Evolutionary conservation across 2,113 vertebrate species (phyloP), one percentile per base, ranked within the genome.

Genomic region (Puma concolor): DNA sequence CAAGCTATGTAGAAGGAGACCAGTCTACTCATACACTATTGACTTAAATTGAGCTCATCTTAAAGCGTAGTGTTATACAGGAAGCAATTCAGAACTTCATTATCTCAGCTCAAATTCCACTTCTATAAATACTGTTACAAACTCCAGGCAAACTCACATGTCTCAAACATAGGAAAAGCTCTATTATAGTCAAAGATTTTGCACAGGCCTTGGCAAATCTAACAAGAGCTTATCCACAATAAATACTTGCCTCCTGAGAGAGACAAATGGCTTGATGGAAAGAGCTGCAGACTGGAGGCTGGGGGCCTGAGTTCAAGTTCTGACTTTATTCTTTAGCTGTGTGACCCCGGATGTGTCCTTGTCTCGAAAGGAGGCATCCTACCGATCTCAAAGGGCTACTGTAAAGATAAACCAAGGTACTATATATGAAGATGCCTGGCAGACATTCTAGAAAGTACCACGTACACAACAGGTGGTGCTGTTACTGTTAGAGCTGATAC

Each of bases 131-230:
- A 90, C 64, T 23, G 86, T 67, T 77, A 64, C 27, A 93, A 87
- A 64, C 13, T 52, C 25, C n/a, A 96, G 89, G 82, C n/a, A 89
- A 95, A 95, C 23, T 50, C 25, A 63, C 14, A 48, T 17, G 15
- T 98, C 81, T 94, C 84, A 92, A 95, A 84, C n/a, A 44, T 4
- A 95, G 87, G 87, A 87, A 91, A 95, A 86, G 38, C 76, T 71
- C 86, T 33, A 64, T 63, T 95, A 64, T 0, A 41, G n/a, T 83
- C 11, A 76, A 50, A 92, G 25, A 33, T 16, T 67, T 74, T 38
- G 14, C 36, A 31, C 3, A 31, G 72, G 33, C 16, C 85, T 83
- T 77, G 44, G n/a, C 52, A 90, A 69, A 76, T 44, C 76, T 81
- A 95, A 80, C 16, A 15, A 72, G 63, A 87, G 48, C 13, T 80